phyloP scores from a whole-genome alignment of 1,140 invertebrate species.

The Drosophila tsacasi region DNA sequence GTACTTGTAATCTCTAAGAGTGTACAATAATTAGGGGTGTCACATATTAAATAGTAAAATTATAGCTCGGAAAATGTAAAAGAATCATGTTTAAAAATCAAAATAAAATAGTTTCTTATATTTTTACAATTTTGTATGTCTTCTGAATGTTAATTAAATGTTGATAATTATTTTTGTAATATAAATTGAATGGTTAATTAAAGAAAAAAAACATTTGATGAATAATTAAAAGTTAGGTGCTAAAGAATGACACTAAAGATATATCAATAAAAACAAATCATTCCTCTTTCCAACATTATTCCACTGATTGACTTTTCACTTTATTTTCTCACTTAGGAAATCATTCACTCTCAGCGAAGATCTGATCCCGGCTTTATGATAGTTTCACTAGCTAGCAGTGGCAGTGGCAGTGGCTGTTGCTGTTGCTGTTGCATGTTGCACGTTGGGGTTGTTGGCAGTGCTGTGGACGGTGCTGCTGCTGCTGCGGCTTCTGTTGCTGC shows the following conservation, averaged over 20 bases:
- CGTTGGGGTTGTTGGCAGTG: conserved; percentile 15
- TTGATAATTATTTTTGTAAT: neutral
- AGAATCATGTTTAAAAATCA: neutral
- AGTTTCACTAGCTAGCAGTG: conserved; percentile 29
- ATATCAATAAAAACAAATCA: neutral
- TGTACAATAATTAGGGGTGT: neutral
- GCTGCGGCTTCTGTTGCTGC: conserved; percentile 21
- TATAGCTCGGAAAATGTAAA: neutral
- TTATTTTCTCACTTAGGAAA: conserved; percentile 56
- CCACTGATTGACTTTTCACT: conserved; percentile 68
- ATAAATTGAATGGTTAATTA: neutral
- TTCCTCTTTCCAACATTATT: conserved; percentile 8
- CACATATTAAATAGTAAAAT: too few relatives aligned
- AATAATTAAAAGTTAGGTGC: neutral
- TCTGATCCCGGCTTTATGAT: conserved; percentile 36
- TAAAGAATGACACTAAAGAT: neutral
- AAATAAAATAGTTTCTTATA: neutral
- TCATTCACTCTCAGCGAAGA: conserved; percentile 44
- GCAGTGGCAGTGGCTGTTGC: neutral
- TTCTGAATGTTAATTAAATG: neutral
- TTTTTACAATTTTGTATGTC: neutral
- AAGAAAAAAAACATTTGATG: neutral
- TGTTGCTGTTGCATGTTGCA: conserved; percentile 11
- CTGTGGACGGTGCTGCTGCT: neutral
- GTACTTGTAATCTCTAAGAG: neutral